Evolutionary conservation across 2,888 invertebrate genomes (phyloP).

Genomic region (Euplagia quadripunctaria): DNA sequence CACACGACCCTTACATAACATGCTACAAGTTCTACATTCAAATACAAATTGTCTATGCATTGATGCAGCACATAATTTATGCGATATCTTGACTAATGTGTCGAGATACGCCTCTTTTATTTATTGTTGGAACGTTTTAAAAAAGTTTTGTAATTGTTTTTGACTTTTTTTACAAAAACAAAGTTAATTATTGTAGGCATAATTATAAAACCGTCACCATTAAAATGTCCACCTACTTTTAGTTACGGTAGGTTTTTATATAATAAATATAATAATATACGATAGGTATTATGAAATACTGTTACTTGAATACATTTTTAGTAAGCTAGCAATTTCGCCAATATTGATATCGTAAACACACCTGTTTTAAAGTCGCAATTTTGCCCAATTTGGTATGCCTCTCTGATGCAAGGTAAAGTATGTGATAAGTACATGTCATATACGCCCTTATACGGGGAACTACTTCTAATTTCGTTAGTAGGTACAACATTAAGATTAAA

Average conservation of each 20-base stretch:
- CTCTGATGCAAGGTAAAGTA: constrained; percentile 31
- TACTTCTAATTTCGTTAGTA: constrained; percentile 38
- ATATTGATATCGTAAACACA: constrained; percentile 20
- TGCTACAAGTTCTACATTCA: constrained; percentile 57
- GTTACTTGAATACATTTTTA: not conserved
- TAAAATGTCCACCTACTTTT: not conserved
- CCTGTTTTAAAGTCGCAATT: constrained; percentile 13
- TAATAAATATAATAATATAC: not conserved
- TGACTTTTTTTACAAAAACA: not conserved
- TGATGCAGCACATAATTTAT: constrained; percentile 22
- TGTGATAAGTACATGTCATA: constrained; percentile 10
- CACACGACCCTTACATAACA: constrained; percentile 71
- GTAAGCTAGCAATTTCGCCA: not conserved
- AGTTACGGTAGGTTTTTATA: not conserved
- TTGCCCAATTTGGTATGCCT: constrained; percentile 27
- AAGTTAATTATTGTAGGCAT: not conserved
- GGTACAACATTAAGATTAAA: constrained; percentile 36
- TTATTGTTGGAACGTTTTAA: not conserved
- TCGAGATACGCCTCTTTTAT: not conserved
- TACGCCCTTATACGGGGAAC: constrained; percentile 33
- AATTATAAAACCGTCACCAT: not conserved
- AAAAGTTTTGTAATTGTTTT: not conserved
- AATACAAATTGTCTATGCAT: constrained; percentile 52
- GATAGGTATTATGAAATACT: not conserved
- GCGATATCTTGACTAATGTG: not conserved